Conservation (phyloP, 1,140 invertebrate species). For the Trichonephila clavipes region DNA sequence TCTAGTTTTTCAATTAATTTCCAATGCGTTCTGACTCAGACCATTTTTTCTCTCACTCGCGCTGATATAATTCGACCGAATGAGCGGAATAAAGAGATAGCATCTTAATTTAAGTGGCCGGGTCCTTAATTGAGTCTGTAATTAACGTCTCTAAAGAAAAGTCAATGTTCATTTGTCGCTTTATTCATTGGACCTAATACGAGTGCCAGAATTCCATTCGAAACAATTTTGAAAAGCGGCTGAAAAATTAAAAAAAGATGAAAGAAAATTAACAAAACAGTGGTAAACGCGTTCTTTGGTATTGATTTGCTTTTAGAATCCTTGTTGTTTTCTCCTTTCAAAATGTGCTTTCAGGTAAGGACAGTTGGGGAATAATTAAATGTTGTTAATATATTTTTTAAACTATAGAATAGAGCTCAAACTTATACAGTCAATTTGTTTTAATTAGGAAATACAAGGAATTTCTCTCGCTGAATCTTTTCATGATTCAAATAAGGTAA, state of each 20-base stretch:
- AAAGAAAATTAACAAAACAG: not conserved
- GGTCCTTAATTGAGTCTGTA: not conserved
- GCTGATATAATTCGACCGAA: not conserved
- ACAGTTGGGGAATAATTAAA: too few relatives aligned
- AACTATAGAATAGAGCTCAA: too few relatives aligned
- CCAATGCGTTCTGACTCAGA: not conserved
- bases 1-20: not conserved
- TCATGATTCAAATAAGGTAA: too few relatives aligned
- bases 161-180: not conserved
- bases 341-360: too few relatives aligned
- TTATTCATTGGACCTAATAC: not conserved
- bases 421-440: too few relatives aligned
- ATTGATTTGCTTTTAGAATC: too few relatives aligned
- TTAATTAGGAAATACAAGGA: too few relatives aligned
- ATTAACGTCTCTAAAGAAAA: constrained; percentile 12
- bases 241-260: not conserved
- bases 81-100: constrained; percentile 10
- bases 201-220: not conserved
- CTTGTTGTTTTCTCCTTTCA: too few relatives aligned
- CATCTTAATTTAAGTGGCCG: not conserved
- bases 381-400: too few relatives aligned
- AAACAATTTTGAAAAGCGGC: not conserved
- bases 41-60: not conserved
- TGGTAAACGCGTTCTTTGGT: too few relatives aligned
- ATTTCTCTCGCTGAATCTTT: too few relatives aligned